These are phyloP conservation scores for Cichlasoma orientale DNA, from an alignment of 2,797 vertebrate species.

Conservation along the genomic window DNA sequence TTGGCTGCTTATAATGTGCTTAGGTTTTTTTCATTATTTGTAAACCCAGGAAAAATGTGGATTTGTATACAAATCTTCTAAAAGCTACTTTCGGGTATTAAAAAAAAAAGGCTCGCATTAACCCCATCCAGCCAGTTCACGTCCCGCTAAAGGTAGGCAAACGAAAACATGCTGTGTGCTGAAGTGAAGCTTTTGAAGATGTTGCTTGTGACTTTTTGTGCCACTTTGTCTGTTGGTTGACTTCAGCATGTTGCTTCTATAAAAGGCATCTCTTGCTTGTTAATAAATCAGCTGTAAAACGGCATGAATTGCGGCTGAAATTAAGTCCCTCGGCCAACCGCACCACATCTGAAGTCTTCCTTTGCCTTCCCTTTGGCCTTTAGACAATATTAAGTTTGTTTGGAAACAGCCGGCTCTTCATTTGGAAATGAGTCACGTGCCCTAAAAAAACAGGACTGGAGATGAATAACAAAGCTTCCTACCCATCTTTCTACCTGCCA, in stretches of 20 bases:
- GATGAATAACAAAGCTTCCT: neutral
- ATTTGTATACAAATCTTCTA: constrained; percentile 26
- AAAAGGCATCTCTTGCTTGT: neutral
- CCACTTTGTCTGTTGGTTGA: neutral
- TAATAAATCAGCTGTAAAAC: neutral
- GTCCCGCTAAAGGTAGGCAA: neutral
- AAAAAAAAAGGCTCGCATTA: neutral
- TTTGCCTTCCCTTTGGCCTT: neutral
- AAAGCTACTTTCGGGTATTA: constrained; percentile 12
- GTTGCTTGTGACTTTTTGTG: neutral
- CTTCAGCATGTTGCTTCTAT: neutral
- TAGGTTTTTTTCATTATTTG: neutral
- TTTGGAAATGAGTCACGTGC: constrained; percentile 19
- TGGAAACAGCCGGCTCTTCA: constrained; percentile 37
- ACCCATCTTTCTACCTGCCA: neutral
- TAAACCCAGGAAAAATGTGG: constrained; percentile 20
- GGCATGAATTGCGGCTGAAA: neutral
- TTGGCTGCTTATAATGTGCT: neutral
- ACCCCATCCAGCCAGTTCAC: neutral
- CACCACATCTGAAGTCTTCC: neutral
- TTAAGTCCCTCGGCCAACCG: neutral
- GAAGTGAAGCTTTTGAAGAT: neutral
- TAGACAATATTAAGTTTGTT: neutral
- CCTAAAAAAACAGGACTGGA: constrained; percentile 14
- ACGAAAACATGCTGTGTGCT: neutral